A percentile compares a stretch with the other conserved stretches of the same genome.
Conservation (phyloP, 1,140 invertebrate genomes). For the Hermatobates lingyangjiaoensis region DNA sequence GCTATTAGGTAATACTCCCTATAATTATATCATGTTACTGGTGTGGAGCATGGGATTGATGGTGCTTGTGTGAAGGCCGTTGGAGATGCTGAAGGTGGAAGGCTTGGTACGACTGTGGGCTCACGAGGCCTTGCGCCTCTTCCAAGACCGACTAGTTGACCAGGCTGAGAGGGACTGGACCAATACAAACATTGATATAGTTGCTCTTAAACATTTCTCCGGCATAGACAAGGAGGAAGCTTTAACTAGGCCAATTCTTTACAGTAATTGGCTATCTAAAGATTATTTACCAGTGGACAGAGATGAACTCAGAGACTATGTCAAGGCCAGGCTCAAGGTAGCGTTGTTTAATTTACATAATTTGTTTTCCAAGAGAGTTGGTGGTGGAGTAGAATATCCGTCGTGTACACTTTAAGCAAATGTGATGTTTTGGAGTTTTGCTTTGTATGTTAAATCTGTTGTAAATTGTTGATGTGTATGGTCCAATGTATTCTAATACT, state of each 20-base stretch:
- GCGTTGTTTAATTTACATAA: slow-evolving; percentile 1
- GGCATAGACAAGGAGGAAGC: slow-evolving; percentile 71
- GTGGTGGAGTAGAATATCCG: neutral
- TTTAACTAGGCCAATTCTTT: slow-evolving; percentile 77
- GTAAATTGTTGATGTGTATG: no score
- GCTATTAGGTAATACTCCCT: slow-evolving; percentile 49
- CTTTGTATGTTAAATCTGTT: neutral
- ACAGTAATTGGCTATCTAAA: slow-evolving; percentile 97
- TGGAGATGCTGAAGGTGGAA: slow-evolving; percentile 80
- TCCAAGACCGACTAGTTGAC: slow-evolving; percentile 90
- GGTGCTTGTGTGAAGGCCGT: slow-evolving; percentile 34
- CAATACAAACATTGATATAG: slow-evolving; percentile 89
- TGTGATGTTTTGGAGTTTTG: neutral
- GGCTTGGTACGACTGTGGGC: slow-evolving; percentile 94
- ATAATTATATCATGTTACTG: neutral
- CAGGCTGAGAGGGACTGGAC: slow-evolving; percentile 93
- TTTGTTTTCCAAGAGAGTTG: neutral
- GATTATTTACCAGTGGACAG: slow-evolving; percentile 93
- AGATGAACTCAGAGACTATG: slow-evolving; percentile 88
- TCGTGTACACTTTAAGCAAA: neutral
- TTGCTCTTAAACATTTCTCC: slow-evolving; percentile 90
- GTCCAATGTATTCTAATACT: no score
- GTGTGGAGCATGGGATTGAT: neutral
- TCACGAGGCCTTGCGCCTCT: slow-evolving; percentile 91
- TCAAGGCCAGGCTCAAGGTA: slow-evolving; percentile 81